A percentile compares a stretch with the other conserved stretches of the same genome.
phyloP scores from a whole-genome alignment of 2,113 vertebrate species.

The Tragelaphus strepsiceros region DNA sequence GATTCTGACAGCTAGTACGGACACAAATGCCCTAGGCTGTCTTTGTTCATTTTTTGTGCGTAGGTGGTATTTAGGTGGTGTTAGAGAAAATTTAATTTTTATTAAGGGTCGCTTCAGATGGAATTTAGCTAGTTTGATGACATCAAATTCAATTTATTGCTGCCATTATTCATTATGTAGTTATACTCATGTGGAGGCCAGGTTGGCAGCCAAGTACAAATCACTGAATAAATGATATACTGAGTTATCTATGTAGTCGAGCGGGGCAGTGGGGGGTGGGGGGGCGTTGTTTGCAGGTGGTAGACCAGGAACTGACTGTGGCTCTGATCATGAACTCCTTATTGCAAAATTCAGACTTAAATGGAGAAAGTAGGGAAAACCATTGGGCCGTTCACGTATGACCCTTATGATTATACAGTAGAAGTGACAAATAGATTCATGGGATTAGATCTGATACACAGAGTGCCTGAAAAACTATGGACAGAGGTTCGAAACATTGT shows the following conservation, averaged over 20 bases:
- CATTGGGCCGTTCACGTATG: neutral
- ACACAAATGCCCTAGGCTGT: slow-evolving; percentile 50
- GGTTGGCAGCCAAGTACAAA: neutral
- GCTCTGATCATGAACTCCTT: neutral
- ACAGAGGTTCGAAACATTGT: neutral
- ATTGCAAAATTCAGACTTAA: neutral
- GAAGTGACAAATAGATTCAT: neutral
- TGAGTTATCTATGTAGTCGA: neutral
- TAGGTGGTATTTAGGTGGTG: slow-evolving; percentile 62
- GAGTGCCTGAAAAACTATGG: neutral
- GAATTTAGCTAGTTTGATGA: slow-evolving; percentile 34
- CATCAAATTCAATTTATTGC: slow-evolving; percentile 34
- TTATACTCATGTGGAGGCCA: neutral
- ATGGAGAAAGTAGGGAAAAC: neutral
- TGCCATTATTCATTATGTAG: slow-evolving; percentile 28
- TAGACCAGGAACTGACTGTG: fast-evolving
- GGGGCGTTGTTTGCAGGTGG: no score
- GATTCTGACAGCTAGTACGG: slow-evolving; percentile 31
- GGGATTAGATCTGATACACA: neutral
- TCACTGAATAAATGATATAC: neutral
- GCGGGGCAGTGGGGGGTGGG: fast-evolving
- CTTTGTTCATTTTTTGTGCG: slow-evolving; percentile 51
- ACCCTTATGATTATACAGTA: neutral
- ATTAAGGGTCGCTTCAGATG: slow-evolving; percentile 26
- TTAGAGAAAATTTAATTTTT: slow-evolving; percentile 54